Evolutionary conservation across 2,888 invertebrate genomes (phyloP), one percentile per base, ranked within the genome.

Genomic region (Leptopilina syphax): DNA sequence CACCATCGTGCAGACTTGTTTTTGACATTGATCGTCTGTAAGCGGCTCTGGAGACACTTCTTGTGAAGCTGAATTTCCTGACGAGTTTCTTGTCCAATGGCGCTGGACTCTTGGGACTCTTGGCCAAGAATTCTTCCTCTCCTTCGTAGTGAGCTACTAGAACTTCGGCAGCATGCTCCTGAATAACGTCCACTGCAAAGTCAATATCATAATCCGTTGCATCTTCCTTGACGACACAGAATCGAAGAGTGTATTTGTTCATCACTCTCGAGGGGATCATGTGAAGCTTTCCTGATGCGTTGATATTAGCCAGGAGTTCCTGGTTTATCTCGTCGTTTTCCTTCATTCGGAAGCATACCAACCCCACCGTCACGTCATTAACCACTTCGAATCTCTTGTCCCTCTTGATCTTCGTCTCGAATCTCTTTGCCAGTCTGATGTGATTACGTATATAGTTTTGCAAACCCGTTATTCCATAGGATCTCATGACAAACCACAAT

Each of bases 361-460:
- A 92, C 2, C 97, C 97, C 86, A 96, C 92, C 84, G 93, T 92
- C 0, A 97, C 97, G 85, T 96, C 95, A 88, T 96, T 97, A 76
- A 95, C 92, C 1, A 97, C 94, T 89, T 97, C 96, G 89, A 97
- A 97, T 57, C 96, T 93, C 9, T 93, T 92, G 89, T 97, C 96
- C 76, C 93, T 93, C 67, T 92, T 92, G n/a, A 97, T 95, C 63
- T 95, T 91, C 57, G 92, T 91, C 89, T 96, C 96, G 88, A 97
- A 97, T 82, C 94, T 92, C 90, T 96, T 96, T 0, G 97, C 97
- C 83, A 97, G 91, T 41, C 94, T 93, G 83, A 96, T 96, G 88
- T 97, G 97, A 92, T 96, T 96, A 66, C 98, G 93, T 77, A 98
- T 97, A 90, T 97, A 97, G 50, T 94, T 93, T 89, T 96, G 96